Evolutionary conservation across 1,140 invertebrate species (phyloP), one percentile per base, ranked within the genome.

Genomic region (Hydropsyche tenuis): DNA sequence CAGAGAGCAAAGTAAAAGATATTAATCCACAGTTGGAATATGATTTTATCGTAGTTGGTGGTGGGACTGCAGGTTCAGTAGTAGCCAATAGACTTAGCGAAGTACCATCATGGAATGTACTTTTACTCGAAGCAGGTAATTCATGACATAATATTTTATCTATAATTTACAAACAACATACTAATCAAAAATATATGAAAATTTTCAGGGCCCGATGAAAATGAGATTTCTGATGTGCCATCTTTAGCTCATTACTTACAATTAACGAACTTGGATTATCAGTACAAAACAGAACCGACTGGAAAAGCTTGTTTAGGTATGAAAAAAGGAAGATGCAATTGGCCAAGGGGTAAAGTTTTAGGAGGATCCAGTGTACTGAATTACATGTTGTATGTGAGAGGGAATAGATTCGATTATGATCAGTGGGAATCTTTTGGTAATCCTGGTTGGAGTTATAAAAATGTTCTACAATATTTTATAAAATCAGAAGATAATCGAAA

Each of bases 311-410:
- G 94, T 77, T 83, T 94, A 53, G 93, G 89, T 0, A 90, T 90
- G 86, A 90, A 91, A 77, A 89, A 90, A 60, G 89, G 89, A 51
- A 86, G 91, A 42, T 95, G 93, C 81, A 94, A 93, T 78, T 95
- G 93, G 93, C 92, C 94, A 0, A 82, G 93, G 45, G 93, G 93
- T 11, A 95, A 94, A 80, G 92, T 94, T 0, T 83, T 96, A 0
- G 96, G 96, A 1, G 96, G 96, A 0, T 95, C 93, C 0, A 94
- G 92, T 53, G 94, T 95, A 0, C 85, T 98, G 0, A 98, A 99
- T 81, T 97, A 97, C 78, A 97, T 99, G 96, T 88, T 97, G 0
- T 98, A 98, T 81, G 94, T 96, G 0, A 85, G 96, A 75, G 96
- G 92, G 56, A 88, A 91, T 82, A 87, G 85, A 76, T 84, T 88